phyloP scores from a whole-genome alignment of 1,140 invertebrate species.

The Asbolus verrucosus region DNA sequence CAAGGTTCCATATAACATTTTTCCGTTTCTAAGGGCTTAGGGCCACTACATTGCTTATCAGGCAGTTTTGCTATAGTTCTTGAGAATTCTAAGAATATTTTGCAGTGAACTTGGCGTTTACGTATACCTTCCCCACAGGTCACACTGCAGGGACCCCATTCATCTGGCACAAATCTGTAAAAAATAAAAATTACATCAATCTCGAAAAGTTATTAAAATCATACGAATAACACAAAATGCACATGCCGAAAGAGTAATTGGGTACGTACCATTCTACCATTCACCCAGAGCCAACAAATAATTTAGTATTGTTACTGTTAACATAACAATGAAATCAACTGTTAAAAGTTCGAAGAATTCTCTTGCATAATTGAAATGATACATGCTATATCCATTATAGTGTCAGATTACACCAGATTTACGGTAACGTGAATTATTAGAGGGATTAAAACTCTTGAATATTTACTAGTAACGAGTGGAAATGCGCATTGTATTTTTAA shows the following conservation, averaged over 20 bases:
- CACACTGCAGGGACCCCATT: conserved; percentile 90
- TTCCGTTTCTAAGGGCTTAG: conserved; percentile 83
- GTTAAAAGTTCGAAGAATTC: conserved; percentile 8
- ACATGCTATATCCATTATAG: conserved; percentile 42
- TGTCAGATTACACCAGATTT: conserved; percentile 42
- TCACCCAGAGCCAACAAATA: conserved; percentile 3
- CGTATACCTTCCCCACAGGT: conserved; percentile 90
- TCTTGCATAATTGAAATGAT: conserved; percentile 13
- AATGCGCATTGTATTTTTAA: conserved; percentile 11
- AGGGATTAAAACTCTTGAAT: conserved; percentile 20
- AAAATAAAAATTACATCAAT: conserved; percentile 6
- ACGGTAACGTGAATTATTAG: conserved; percentile 22
- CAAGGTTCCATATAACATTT: conserved; percentile 84
- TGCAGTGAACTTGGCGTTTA: conserved; percentile 86
- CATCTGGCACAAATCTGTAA: conserved; percentile 78
- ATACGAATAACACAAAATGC: conserved; percentile 1
- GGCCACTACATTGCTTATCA: conserved; percentile 87
- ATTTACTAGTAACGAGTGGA: conserved; percentile 16
- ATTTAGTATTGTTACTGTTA: conserved; percentile 6
- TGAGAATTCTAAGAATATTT: conserved; percentile 93
- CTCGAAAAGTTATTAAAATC: no score
- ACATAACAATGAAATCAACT: conserved; percentile 7
- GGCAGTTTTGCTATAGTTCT: conserved; percentile 86
- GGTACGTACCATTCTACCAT: conserved; percentile 27
- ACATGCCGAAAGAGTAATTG: not conserved